phyloP scores from a whole-genome alignment of 2,797 vertebrate species.

The Eremophila alpestris region DNA sequence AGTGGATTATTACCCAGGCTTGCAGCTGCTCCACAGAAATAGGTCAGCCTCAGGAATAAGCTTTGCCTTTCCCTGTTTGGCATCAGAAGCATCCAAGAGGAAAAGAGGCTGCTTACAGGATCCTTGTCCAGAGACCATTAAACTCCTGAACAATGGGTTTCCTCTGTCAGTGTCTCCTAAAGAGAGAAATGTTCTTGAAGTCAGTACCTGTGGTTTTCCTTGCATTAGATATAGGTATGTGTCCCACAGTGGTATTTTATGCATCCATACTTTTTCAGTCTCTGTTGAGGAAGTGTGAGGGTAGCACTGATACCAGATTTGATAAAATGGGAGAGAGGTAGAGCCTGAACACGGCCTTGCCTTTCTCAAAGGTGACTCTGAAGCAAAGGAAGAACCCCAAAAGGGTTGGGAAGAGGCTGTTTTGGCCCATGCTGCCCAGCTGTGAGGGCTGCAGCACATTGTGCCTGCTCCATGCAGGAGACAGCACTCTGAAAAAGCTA shows the following conservation, averaged over 20 bases:
- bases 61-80: background rate
- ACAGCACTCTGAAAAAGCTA: background rate
- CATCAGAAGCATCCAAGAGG: slow-evolving; percentile 27
- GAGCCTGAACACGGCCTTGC: background rate
- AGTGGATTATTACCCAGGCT: slow-evolving; percentile 27
- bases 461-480: background rate
- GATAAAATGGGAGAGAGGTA: background rate
- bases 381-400: background rate
- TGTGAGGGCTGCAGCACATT: rapidly evolving
- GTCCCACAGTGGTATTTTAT: background rate
- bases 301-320: background rate
- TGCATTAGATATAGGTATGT: background rate
- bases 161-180: background rate
- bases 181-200: background rate
- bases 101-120: background rate
- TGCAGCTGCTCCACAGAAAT: slow-evolving; percentile 53
- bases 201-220: background rate
- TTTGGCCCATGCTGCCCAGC: background rate
- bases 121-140: background rate
- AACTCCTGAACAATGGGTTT: background rate
- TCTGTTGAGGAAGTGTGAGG: rapidly evolving
- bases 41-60: slow-evolving; percentile 36
- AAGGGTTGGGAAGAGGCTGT: background rate
- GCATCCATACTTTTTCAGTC: background rate
- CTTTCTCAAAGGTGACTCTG: background rate